Conservation (phyloP, 2,113 vertebrate genomes). For the Aphelocoma coerulescens region DNA sequence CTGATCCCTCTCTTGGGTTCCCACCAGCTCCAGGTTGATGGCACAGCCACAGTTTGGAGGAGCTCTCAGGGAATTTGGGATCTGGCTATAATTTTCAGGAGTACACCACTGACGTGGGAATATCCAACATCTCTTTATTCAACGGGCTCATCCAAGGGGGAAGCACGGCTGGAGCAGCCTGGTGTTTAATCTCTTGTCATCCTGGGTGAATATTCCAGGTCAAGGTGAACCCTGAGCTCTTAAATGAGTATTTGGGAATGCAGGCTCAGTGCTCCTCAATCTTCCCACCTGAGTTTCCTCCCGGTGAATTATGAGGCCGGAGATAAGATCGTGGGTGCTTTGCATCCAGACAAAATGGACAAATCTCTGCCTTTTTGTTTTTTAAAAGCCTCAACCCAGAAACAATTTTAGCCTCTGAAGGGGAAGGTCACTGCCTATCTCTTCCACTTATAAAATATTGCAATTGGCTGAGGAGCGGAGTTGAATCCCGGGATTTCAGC, state of each 20-base stretch:
- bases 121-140: background rate
- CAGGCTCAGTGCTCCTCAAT: constrained; percentile 56
- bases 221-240: constrained; percentile 65
- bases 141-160: constrained; percentile 2
- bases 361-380: constrained; percentile 36
- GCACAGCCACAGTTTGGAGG: background rate
- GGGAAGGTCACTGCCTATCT: constrained; percentile 56
- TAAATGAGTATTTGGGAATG: constrained; percentile 48
- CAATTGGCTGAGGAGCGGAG: background rate
- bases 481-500: background rate
- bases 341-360: constrained; percentile 28
- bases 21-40: background rate
- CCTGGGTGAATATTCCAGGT: constrained; percentile 50
- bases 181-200: constrained; percentile 41
- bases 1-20: background rate
- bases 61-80: background rate
- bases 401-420: constrained; percentile 40
- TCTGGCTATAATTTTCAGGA: background rate
- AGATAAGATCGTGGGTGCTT: constrained; percentile 63
- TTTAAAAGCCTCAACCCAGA: constrained; percentile 1
- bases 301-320: constrained; percentile 40
- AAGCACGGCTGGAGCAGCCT: background rate
- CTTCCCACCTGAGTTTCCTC: constrained; percentile 43
- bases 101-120: background rate
- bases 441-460: constrained; percentile 40